Percentiles rank a stretch among this genome's conserved stretches.
These are phyloP conservation scores for Odontomyia ornata DNA, from an alignment of 2,888 invertebrate species.

Conservation along the genomic window DNA sequence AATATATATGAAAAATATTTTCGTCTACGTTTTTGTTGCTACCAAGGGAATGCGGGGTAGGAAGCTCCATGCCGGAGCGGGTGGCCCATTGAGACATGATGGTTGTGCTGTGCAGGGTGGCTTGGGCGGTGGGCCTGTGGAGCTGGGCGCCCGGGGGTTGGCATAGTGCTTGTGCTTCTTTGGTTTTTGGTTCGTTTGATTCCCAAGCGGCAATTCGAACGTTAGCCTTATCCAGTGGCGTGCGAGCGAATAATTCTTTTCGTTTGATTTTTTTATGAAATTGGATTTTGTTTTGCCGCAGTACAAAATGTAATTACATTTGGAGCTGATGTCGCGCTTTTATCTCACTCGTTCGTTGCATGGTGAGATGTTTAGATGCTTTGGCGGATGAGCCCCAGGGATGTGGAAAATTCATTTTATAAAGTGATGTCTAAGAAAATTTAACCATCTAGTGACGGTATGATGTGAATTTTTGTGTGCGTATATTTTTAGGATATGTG, in stretches of 20 bases:
- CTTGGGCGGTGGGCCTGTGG: neutral
- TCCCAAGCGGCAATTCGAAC: conserved; percentile 28
- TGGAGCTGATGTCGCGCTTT: conserved; percentile 30
- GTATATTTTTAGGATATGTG: no score
- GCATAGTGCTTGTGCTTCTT: conserved; percentile 35
- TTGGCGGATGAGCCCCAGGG: neutral
- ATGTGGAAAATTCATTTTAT: neutral
- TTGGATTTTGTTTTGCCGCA: conserved; percentile 22
- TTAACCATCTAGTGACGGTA: no score
- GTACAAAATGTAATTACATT: conserved; percentile 36
- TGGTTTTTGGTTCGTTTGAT: conserved; percentile 36
- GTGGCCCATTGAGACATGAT: conserved; percentile 12
- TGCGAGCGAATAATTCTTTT: conserved; percentile 25
- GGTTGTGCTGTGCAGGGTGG: conserved; percentile 35
- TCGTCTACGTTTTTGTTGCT: conserved; percentile 47
- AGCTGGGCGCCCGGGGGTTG: conserved; percentile 37
- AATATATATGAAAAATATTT: conserved; percentile 49
- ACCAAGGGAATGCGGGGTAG: conserved; percentile 39
- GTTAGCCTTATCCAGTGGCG: conserved; percentile 42
- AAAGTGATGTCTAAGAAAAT: neutral
- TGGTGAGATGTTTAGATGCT: neutral
- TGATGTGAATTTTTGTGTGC: no score
- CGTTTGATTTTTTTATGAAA: conserved; percentile 36
- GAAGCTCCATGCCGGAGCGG: neutral
- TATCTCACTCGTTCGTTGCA: neutral